phyloP scores from a whole-genome alignment of 2,113 vertebrate genomes.

The Oncorhynchus gorbuscha region DNA sequence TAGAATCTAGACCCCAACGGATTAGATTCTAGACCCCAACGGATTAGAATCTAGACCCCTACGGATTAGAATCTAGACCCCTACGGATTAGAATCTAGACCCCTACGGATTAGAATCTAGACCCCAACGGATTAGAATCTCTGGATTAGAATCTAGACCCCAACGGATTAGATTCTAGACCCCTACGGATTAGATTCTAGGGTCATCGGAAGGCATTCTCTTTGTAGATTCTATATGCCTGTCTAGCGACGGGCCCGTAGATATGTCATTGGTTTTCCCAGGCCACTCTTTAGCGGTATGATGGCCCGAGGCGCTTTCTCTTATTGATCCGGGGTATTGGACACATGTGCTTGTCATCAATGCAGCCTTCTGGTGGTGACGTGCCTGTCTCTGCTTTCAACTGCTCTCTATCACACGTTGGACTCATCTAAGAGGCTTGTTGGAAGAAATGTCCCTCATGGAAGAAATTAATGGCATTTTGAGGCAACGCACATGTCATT shows the following conservation, averaged over 20 bases:
- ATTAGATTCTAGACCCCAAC: no score
- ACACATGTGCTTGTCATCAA: conserved; percentile 69
- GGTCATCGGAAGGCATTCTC: background rate
- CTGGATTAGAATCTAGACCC: no score
- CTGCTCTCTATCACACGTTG: background rate
- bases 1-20: no score
- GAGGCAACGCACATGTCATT: no score
- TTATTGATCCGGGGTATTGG: conserved; percentile 71
- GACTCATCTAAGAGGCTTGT: background rate
- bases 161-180: no score
- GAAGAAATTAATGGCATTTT: background rate
- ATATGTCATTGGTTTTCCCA: conserved; percentile 63
- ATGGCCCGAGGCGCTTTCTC: conserved; percentile 61
- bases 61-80: no score
- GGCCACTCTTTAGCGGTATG: conserved; percentile 54
- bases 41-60: no score
- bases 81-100: no score
- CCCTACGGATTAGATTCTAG: no score
- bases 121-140: no score
- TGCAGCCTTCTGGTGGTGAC: conserved; percentile 43
- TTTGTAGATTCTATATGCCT: conserved; percentile 73
- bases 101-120: no score
- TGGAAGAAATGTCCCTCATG: background rate
- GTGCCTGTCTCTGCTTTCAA: conserved; percentile 21
- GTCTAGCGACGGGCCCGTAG: conserved; percentile 41